Evolutionary conservation across 1,140 invertebrate species (phyloP), one percentile per base, ranked within the genome.

Genomic region (Maconellicoccus hirsutus): DNA sequence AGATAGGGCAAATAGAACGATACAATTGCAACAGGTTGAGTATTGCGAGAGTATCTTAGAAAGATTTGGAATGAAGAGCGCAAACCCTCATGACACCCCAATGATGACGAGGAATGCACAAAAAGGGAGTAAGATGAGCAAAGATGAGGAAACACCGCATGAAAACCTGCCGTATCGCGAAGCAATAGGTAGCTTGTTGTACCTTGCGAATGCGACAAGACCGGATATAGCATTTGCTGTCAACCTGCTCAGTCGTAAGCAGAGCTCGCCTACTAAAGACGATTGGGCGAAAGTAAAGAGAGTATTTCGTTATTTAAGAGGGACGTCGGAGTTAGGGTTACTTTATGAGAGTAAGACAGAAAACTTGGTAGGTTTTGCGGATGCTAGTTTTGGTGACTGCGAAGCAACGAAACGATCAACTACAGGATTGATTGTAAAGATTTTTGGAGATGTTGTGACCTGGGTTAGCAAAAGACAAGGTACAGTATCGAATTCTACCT

Each of bases 141-240:
- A 61, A 73, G 73, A 71, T 42, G n/a, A 71, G 74, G 70, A 61
- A 71, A 72, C 42, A 52, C 33, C 39, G 16, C 75, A 70, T 29
- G 70, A 74, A 39, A 59, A 73, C 27, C 25, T 71, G 42, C 76
- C 76, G 6, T 81, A 77, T 71, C 69, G 76, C 21, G 77, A 79
- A 70, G 66, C 77, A 0, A 75, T 81, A 7, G 78, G 80, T 22
- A 42, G 75, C 0, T 71, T 82, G 4, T 74, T 80, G 59, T 82
- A 79, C 70, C 8, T 78, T 1, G 52, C 78, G 0, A 26, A 74
- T 1, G 75, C 70, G 29, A 80, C 80, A 1, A 73, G 79, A 72
- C 80, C 80, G n/a, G 78, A 82, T 72, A 78, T 82, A 19, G 14
- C 75, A 7, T 79, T 75, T 76, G 75, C 77, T 1, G 77, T 78